These are phyloP conservation scores for Papilio elwesi DNA, from an alignment of 2,888 invertebrate species.

Conservation along the genomic window DNA sequence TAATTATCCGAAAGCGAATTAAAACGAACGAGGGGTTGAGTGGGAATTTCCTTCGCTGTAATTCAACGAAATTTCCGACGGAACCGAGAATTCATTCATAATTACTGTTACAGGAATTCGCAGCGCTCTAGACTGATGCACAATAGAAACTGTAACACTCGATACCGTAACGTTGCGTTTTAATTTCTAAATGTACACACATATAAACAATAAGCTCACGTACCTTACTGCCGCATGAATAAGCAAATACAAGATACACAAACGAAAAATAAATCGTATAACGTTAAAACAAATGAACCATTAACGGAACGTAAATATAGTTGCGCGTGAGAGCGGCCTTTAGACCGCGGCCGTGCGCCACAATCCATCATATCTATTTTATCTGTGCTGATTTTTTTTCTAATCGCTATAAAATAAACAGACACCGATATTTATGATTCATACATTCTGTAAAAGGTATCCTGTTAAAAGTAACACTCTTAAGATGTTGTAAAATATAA, in stretches of 20 bases:
- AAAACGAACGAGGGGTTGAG: conserved; percentile 65
- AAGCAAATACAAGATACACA: conserved; percentile 38
- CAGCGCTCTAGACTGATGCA: conserved; percentile 39
- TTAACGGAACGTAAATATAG: conserved; percentile 39
- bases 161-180: conserved; percentile 23
- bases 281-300: conserved; percentile 36
- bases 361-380: conserved; percentile 33
- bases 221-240: conserved; percentile 32
- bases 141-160: conserved; percentile 33
- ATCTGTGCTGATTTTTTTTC: conserved; percentile 32
- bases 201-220: conserved; percentile 34
- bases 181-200: conserved; percentile 33
- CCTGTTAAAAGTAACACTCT: background rate
- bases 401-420: conserved; percentile 32
- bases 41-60: conserved; percentile 43
- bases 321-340: conserved; percentile 25
- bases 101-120: conserved; percentile 42
- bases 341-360: conserved; percentile 12
- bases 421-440: conserved; percentile 16
- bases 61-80: conserved; percentile 35
- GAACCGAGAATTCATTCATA: conserved; percentile 35
- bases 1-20: conserved; percentile 82
- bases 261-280: conserved; percentile 32
- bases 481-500: background rate
- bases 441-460: conserved; percentile 14